A percentile compares a stretch with the other conserved stretches of the same genome.
Conservation (phyloP, 2,113 vertebrate genomes). For the Nestor notabilis region DNA sequence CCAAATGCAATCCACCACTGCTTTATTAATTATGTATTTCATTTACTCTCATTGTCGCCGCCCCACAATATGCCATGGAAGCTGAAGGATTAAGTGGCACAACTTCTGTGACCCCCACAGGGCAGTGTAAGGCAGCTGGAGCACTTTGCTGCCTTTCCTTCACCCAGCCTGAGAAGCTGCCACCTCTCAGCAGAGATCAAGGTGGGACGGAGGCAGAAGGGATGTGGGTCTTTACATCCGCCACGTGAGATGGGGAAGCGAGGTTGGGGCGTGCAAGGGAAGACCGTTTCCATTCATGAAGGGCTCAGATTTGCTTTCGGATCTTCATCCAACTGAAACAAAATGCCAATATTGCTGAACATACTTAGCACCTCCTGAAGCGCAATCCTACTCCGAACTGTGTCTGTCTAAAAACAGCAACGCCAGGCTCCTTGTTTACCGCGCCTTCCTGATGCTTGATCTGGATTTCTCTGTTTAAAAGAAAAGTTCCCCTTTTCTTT, state of each 20-base stretch:
- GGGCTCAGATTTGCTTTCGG: not conserved
- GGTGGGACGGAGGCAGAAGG: not conserved
- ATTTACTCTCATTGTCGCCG: not conserved
- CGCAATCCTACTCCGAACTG: not conserved
- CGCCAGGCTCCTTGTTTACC: not conserved
- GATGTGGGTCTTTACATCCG: not conserved
- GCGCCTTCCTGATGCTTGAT: not conserved
- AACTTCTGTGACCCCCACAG: not conserved
- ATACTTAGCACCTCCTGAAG: constrained; percentile 42
- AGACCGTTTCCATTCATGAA: not conserved
- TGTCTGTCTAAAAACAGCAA: constrained; percentile 38
- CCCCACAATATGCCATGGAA: not conserved
- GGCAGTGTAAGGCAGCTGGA: fast-evolving
- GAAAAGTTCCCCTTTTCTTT: not conserved
- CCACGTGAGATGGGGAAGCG: not conserved
- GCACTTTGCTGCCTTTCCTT: not conserved
- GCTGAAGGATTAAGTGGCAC: not conserved
- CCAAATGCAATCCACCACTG: not conserved
- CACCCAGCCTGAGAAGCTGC: fast-evolving
- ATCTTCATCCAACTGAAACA: not conserved
- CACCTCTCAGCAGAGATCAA: not conserved
- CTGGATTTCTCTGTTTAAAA: not conserved
- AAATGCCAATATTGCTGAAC: constrained; percentile 45
- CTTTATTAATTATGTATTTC: constrained; percentile 64
- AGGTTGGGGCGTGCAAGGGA: not conserved